Evolutionary conservation across 2,888 invertebrate species (phyloP).

Genomic region (Agrochola circellaris): DNA sequence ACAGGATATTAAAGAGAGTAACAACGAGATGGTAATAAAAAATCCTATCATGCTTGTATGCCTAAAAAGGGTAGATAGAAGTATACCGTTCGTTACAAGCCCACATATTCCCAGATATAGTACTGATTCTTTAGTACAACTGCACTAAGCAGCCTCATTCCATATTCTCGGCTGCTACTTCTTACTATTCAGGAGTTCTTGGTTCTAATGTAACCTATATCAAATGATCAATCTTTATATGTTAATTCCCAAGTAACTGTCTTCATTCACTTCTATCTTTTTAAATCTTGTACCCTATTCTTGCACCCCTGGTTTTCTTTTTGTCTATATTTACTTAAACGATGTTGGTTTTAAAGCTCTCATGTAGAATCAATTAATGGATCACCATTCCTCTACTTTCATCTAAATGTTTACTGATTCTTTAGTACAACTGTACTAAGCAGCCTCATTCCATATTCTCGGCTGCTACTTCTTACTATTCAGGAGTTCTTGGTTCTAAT

Average conservation of each 20-base stretch:
- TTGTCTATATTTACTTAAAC: neutral
- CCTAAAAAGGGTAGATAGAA: slow-evolving; percentile 20
- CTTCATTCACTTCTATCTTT: neutral
- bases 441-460: slow-evolving; percentile 26
- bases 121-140: slow-evolving; percentile 13
- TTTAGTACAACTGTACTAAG: neutral
- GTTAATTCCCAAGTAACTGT: neutral
- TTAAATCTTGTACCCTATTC: neutral
- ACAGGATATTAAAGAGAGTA: slow-evolving; percentile 39
- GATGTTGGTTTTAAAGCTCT: neutral
- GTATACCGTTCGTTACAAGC: slow-evolving; percentile 12
- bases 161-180: slow-evolving; percentile 18
- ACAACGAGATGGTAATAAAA: slow-evolving; percentile 37
- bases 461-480: slow-evolving; percentile 2
- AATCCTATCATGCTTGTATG: slow-evolving; percentile 21
- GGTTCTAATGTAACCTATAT: neutral
- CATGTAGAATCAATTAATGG: neutral
- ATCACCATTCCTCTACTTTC: neutral
- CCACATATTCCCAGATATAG: neutral
- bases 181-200: slow-evolving; percentile 9
- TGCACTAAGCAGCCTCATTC: neutral
- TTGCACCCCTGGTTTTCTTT: neutral
- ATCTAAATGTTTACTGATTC: neutral
- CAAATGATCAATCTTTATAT: slow-evolving; percentile 4
- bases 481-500: neutral